These are phyloP conservation scores for Ophion obscuratus DNA, from an alignment of 2,888 invertebrate species.

Conservation along the genomic window DNA sequence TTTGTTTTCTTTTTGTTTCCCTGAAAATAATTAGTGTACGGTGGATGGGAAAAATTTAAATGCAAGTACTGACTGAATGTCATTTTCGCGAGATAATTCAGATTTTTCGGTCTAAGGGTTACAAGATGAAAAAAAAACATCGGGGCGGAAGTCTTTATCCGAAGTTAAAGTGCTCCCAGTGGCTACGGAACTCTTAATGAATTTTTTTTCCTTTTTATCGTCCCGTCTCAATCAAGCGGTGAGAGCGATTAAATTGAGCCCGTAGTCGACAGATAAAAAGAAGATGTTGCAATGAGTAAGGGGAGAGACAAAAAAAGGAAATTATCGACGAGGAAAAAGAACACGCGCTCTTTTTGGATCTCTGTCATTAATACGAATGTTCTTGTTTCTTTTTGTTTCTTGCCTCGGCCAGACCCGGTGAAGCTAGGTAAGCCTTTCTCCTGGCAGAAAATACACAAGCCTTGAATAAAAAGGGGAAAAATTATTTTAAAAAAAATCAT, in stretches of 20 bases:
- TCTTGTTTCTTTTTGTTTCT: conserved; percentile 73
- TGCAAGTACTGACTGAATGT: neutral
- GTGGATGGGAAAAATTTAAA: neutral
- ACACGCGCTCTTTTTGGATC: neutral
- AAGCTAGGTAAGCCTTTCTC: conserved; percentile 80
- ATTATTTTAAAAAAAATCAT: conserved; percentile 28
- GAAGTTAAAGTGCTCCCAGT: neutral
- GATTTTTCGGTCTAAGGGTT: neutral
- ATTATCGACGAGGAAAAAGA: conserved; percentile 24
- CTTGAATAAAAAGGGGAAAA: conserved; percentile 22
- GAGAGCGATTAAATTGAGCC: neutral
- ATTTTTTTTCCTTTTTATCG: no score
- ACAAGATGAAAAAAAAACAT: neutral
- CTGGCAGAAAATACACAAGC: conserved; percentile 56
- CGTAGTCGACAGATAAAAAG: neutral
- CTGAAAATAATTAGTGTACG: neutral
- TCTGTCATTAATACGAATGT: conserved; percentile 74
- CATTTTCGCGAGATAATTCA: neutral
- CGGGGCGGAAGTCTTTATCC: neutral
- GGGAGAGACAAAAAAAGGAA: neutral
- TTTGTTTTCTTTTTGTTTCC: neutral
- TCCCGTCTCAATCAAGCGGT: no score
- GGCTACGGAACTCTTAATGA: no score
- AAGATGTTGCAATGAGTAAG: neutral
- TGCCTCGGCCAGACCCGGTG: conserved; percentile 79